Evolutionary conservation across 1,140 invertebrate genomes (phyloP).

Genomic region (Watersipora subatra): DNA sequence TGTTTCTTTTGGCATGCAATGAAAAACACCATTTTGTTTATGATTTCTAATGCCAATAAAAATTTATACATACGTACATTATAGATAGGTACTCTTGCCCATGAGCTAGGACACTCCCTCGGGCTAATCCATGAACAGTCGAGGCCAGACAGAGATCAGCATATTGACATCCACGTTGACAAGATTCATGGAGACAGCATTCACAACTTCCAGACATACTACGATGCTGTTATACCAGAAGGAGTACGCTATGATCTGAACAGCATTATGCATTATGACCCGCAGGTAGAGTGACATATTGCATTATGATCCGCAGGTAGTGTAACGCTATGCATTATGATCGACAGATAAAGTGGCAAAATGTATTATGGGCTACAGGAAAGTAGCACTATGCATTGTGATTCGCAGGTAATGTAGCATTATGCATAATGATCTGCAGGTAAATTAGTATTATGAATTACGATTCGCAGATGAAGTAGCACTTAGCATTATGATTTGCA

Average conservation of each 20-base stretch:
- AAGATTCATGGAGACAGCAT: conserved; percentile 48
- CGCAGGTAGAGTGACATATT: not conserved
- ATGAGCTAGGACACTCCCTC: conserved; percentile 66
- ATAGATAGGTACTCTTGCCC: conserved; percentile 44
- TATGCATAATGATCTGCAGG: no score
- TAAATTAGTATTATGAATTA: no score
- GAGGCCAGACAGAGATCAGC: conserved; percentile 58
- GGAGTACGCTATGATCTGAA: not conserved
- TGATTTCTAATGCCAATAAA: not conserved
- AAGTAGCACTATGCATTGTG: no score
- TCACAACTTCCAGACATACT: not conserved
- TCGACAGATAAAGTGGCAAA: no score
- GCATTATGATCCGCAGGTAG: no score
- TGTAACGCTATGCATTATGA: no score
- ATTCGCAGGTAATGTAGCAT: no score
- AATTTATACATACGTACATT: not conserved
- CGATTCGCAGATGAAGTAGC: no score
- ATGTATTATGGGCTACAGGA: no score
- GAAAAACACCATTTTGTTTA: no score
- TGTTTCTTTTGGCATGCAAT: not conserved
- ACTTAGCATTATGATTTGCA: no score
- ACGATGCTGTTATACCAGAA: not conserved
- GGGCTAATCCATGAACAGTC: conserved; percentile 76
- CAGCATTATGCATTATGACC: not conserved
- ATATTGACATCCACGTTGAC: conserved; percentile 47